Conservation (phyloP, 2,888 invertebrate species). For the Diarsia rubi region DNA sequence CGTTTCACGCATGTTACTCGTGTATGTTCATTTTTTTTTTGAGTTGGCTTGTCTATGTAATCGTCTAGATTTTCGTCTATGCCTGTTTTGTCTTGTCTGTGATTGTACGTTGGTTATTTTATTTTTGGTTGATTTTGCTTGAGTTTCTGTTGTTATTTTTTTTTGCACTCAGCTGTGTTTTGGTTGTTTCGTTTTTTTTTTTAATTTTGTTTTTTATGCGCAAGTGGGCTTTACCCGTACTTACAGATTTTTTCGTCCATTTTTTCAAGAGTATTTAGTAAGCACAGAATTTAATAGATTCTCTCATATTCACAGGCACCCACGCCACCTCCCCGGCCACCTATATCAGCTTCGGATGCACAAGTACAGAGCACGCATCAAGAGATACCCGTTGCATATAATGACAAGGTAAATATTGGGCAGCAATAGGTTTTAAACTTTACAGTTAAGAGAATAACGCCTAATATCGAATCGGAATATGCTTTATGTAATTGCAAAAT, state of each 20-base stretch:
- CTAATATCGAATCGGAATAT: not conserved
- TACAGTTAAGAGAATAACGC: not conserved
- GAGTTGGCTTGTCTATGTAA: slow-evolving; percentile 30
- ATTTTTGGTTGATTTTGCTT: slow-evolving; percentile 51
- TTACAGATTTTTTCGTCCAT: not conserved
- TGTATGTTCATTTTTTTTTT: slow-evolving; percentile 35
- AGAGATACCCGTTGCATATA: slow-evolving; percentile 97
- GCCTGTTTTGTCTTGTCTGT: slow-evolving; percentile 44
- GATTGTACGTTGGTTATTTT: slow-evolving; percentile 37
- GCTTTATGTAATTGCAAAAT: no score
- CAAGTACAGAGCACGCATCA: slow-evolving; percentile 88
- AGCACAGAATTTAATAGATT: not conserved
- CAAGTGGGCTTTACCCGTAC: not conserved
- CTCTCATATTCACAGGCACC: slow-evolving; percentile 91
- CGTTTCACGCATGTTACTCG: slow-evolving; percentile 34
- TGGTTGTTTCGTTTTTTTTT: not conserved
- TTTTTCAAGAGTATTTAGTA: not conserved
- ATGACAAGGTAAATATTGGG: slow-evolving; percentile 93
- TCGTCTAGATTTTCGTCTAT: slow-evolving; percentile 30
- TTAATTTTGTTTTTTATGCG: not conserved
- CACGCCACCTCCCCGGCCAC: slow-evolving; percentile 94
- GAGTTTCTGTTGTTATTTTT: slow-evolving; percentile 35
- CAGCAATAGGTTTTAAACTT: not conserved
- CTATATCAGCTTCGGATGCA: slow-evolving; percentile 84
- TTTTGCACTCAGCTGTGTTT: slow-evolving; percentile 3